Percentiles rank a stretch among this genome's conserved stretches.
Evolutionary conservation across 2,797 vertebrate species (phyloP).

Genomic region (Sciurus vulgaris): DNA sequence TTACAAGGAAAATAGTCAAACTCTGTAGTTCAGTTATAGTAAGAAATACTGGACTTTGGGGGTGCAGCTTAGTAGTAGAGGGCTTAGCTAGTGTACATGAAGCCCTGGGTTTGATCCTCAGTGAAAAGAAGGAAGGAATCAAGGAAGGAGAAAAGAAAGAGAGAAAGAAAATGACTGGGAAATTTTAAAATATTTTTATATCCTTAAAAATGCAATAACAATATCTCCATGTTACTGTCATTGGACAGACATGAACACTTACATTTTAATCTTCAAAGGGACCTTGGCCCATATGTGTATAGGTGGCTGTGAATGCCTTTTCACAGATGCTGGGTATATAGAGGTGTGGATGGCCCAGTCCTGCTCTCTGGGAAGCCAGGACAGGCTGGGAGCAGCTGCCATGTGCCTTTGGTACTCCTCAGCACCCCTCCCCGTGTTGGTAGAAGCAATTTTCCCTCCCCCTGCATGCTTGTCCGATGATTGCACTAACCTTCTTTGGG

Average conservation of each 20-base stretch:
- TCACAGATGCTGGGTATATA: neutral
- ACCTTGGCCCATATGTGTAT: neutral
- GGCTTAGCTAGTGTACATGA: too few species aligned
- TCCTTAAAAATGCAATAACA: neutral
- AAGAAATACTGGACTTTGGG: neutral
- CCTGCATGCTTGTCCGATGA: neutral
- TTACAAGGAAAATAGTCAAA: neutral
- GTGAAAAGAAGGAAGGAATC: neutral
- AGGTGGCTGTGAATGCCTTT: neutral
- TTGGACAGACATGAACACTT: neutral
- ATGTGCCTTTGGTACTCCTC: neutral
- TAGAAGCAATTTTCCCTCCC: neutral
- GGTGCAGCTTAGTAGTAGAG: too few species aligned
- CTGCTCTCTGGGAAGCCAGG: neutral
- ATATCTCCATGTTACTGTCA: neutral
- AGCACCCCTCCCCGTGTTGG: neutral
- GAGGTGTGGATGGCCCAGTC: neutral
- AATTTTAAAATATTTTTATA: neutral
- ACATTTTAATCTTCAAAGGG: neutral
- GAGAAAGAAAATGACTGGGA: neutral
- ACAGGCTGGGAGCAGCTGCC: neutral
- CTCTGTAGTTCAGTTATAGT: neutral
- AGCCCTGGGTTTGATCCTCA: too few species aligned
- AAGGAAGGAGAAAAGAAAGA: too few species aligned
- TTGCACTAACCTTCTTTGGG: neutral